Conservation (phyloP, 2,888 invertebrate species). For the Cheilosia scutellata region DNA sequence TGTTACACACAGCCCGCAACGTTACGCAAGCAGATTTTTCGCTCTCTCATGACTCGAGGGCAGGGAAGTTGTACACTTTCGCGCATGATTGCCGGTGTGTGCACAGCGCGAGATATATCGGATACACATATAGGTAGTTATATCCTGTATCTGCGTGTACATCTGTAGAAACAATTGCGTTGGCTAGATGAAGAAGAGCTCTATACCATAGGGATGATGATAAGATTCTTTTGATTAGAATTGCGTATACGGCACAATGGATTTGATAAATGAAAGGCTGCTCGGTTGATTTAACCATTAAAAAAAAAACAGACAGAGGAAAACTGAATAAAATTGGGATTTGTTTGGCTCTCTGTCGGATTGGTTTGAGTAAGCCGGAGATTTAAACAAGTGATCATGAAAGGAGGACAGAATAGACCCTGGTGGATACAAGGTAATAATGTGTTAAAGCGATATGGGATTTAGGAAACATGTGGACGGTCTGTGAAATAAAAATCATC, state of each 20-base stretch:
- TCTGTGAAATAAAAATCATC: conserved; percentile 60
- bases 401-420: conserved; percentile 11
- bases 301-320: conserved; percentile 5
- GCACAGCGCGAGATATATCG: conserved; percentile 11
- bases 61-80: conserved; percentile 69
- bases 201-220: conserved; percentile 25
- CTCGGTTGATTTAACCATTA: conserved; percentile 70
- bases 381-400: conserved; percentile 68
- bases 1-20: conserved; percentile 46
- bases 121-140: conserved; percentile 30
- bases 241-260: conserved; percentile 38
- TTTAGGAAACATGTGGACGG: conserved; percentile 63
- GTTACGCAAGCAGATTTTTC: conserved; percentile 50
- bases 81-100: conserved; percentile 63
- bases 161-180: conserved; percentile 42
- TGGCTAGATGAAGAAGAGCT: conserved; percentile 26
- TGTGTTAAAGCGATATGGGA: conserved; percentile 73
- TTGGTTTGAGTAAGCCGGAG: conserved; percentile 56
- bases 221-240: conserved; percentile 61
- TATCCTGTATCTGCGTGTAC: conserved; percentile 47
- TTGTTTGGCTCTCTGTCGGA: conserved; percentile 25
- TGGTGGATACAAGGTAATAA: conserved; percentile 38
- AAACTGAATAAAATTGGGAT: conserved; percentile 8
- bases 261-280: conserved; percentile 39
- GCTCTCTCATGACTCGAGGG: conserved; percentile 56